Evolutionary conservation across 2,888 invertebrate species (phyloP).

Genomic region (Clitarchus hookeri): DNA sequence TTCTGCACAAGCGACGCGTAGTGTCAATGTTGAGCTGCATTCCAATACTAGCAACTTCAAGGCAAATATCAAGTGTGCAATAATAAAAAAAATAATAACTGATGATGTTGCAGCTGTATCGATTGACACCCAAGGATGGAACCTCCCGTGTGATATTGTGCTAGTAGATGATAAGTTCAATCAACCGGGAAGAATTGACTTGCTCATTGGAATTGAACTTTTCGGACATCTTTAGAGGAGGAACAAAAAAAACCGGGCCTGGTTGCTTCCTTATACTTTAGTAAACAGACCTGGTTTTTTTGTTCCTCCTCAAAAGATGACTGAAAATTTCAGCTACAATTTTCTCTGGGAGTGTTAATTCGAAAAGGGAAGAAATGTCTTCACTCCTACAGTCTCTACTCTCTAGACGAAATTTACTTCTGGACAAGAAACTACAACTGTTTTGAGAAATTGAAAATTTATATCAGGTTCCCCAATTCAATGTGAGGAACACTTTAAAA

Average conservation of each 20-base stretch:
- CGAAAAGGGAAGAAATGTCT: too few relatives aligned
- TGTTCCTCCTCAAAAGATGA: too few relatives aligned
- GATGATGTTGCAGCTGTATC: background rate
- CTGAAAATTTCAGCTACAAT: too few relatives aligned
- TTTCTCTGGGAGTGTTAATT: too few relatives aligned
- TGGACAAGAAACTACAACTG: too few relatives aligned
- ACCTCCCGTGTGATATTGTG: background rate
- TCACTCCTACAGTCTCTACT: too few relatives aligned
- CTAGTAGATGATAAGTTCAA: background rate
- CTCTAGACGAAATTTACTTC: too few relatives aligned
- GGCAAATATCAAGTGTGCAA: background rate
- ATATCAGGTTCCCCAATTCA: too few relatives aligned
- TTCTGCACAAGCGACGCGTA: background rate
- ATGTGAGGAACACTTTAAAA: too few relatives aligned
- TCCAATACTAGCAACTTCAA: background rate
- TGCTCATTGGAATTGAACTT: background rate
- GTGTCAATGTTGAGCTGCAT: background rate
- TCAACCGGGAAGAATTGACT: background rate
- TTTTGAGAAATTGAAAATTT: too few relatives aligned
- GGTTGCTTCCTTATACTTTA: background rate
- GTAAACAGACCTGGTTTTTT: background rate
- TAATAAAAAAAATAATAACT: slow-evolving; percentile 22
- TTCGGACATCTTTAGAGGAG: background rate
- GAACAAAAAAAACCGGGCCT: background rate
- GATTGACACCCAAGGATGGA: background rate